These are phyloP conservation scores for Danio rerio DNA, from an alignment of 2,113 vertebrate genomes.

Conservation along the genomic window GRCz12tu NC_133191.1:16103501-16104000, in stretches of 20 bases:
- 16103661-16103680: neutral
- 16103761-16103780: constrained; percentile 88
- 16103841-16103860: neutral
- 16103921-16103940: neutral
- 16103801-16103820: constrained; percentile 87
- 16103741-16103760: constrained; percentile 90
- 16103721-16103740: constrained; percentile 88
- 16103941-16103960: neutral
- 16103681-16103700: constrained; percentile 74
- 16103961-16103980: too few species aligned
- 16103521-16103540: neutral
- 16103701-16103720: constrained; percentile 83
- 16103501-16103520: too few species aligned
- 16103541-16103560: neutral
- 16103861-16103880: neutral
- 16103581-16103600: neutral
- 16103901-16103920: neutral
- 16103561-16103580: neutral
- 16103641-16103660: neutral
- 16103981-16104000: neutral
- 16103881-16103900: constrained; percentile 5
- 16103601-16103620: neutral
- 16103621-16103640: too few species aligned
- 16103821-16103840: too few species aligned
- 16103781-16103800: constrained; percentile 98